A percentile compares a stretch with the other conserved stretches of the same genome.
These are phyloP conservation scores for Zaprionus kolodkinae DNA, from an alignment of 1,140 invertebrate genomes.

Conservation along the genomic window DNA sequence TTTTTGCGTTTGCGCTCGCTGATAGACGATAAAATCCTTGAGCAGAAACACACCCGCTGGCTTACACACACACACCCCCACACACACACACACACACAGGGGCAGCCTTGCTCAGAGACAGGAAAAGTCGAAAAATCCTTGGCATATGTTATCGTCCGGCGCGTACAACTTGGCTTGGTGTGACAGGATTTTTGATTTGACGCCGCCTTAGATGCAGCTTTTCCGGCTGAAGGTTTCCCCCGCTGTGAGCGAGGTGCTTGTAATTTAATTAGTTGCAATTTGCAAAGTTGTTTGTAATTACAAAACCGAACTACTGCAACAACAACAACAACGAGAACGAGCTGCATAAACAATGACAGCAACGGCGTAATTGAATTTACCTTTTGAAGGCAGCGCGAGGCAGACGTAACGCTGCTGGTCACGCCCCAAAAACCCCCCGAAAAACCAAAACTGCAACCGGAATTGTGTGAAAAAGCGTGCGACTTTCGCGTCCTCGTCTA, in stretches of 20 bases:
- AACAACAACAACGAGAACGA: constrained; percentile 11
- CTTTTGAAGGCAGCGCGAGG: constrained; percentile 10
- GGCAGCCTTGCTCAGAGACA: no score
- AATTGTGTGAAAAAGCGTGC: constrained; percentile 42
- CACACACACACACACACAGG: background rate
- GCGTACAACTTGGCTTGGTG: background rate
- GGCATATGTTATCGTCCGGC: constrained; percentile 59
- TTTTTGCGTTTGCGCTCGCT: constrained; percentile 58
- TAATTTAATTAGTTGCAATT: constrained; percentile 68
- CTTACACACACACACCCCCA: background rate
- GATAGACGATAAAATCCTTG: constrained; percentile 53
- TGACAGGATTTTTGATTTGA: constrained; percentile 43
- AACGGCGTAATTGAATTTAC: constrained; percentile 61
- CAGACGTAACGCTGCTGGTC: background rate
- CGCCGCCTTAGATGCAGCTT: constrained; percentile 12
- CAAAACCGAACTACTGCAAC: constrained; percentile 26
- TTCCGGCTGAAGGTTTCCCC: background rate
- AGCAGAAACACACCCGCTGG: constrained; percentile 12
- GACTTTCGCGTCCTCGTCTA: constrained; percentile 64
- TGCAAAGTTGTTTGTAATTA: constrained; percentile 52
- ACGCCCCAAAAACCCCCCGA: constrained; percentile 23
- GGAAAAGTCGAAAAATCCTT: constrained; percentile 43
- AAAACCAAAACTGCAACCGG: constrained; percentile 42
- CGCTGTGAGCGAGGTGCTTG: constrained; percentile 4
- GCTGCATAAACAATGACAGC: constrained; percentile 11